A percentile compares a stretch with the other conserved stretches of the same genome.
These are phyloP conservation scores for Passer domesticus DNA, from an alignment of 2,113 vertebrate species.

Conservation along the genomic window DNA sequence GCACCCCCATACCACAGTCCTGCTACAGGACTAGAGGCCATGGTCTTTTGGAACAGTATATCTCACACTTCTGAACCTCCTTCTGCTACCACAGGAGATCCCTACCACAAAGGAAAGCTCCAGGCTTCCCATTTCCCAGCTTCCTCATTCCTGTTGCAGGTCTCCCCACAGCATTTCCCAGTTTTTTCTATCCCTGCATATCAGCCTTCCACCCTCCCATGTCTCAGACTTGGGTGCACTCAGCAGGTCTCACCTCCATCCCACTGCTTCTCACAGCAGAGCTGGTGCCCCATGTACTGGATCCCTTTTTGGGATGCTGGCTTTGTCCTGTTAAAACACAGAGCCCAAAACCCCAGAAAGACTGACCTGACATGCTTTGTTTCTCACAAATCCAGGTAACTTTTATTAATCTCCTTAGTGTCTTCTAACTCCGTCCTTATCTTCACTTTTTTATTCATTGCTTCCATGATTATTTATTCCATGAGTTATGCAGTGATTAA, in stretches of 20 bases:
- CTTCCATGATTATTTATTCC: neutral
- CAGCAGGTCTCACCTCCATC: neutral
- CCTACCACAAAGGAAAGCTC: neutral
- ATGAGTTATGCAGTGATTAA: neutral
- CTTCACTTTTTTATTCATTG: neutral
- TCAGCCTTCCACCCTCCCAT: neutral
- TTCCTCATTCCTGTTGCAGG: neutral
- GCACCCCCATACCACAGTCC: neutral
- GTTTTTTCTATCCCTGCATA: neutral
- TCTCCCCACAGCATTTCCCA: neutral
- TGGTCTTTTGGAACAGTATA: neutral
- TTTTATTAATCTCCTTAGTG: neutral
- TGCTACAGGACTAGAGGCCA: neutral
- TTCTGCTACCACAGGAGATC: neutral
- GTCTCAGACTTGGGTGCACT: neutral
- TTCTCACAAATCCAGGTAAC: neutral
- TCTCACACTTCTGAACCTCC: neutral
- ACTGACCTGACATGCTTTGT: fast-evolving
- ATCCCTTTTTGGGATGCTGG: neutral
- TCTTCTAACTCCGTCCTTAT: neutral
- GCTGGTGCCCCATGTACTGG: fast-evolving
- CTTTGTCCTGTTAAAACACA: neutral
- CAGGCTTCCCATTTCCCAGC: neutral
- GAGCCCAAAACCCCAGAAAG: neutral
- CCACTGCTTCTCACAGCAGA: neutral